phyloP scores from a whole-genome alignment of 2,113 vertebrate genomes.

The Chamaetylas fuelleborni region DNA sequence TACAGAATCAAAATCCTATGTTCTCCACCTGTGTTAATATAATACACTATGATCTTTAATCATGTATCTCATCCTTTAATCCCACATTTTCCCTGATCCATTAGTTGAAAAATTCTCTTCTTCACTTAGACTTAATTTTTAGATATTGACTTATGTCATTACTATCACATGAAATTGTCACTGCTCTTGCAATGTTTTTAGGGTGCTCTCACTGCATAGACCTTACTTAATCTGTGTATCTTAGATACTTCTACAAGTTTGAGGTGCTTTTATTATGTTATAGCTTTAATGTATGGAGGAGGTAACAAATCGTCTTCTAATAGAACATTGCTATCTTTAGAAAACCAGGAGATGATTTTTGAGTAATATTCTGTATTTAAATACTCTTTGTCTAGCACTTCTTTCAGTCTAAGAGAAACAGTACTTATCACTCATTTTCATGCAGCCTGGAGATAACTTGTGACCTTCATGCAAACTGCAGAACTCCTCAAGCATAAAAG shows the following conservation, averaged over 20 bases:
- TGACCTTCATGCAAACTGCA: background rate
- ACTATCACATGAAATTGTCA: background rate
- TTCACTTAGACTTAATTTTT: background rate
- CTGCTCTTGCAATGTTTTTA: background rate
- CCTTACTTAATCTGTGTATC: background rate
- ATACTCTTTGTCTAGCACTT: background rate
- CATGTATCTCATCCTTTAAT: background rate
- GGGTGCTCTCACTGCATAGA: background rate
- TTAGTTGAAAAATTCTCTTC: background rate
- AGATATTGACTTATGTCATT: background rate
- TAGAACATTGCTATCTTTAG: background rate
- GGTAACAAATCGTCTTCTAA: background rate
- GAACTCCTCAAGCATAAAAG: background rate
- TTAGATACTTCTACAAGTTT: background rate
- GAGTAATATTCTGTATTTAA: background rate
- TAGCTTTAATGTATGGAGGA: background rate
- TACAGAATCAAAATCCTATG: background rate
- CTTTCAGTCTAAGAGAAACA: background rate
- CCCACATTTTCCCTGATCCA: background rate
- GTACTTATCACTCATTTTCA: background rate
- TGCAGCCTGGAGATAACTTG: background rate
- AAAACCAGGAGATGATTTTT: background rate
- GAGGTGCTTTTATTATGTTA: background rate
- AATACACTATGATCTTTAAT: background rate
- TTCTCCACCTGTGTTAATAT: background rate